These are phyloP conservation scores for Rhegmatorhina hoffmannsi DNA, from an alignment of 2,113 vertebrate genomes.

Conservation along the genomic window DNA sequence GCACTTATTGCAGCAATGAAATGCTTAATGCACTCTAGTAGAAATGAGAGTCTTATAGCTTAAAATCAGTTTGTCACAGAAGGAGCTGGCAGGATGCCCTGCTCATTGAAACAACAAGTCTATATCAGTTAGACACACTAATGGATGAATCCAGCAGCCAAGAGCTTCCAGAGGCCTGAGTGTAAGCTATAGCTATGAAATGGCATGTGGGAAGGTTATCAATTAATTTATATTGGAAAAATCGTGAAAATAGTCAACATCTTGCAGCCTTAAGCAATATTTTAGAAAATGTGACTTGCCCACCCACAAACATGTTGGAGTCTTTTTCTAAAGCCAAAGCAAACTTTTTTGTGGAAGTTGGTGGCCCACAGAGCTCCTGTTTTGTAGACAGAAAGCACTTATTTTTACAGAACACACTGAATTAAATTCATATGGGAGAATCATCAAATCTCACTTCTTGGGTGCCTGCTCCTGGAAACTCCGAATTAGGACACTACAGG, in stretches of 20 bases:
- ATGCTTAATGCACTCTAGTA: background rate
- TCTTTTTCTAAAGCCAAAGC: background rate
- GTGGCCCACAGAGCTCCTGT: background rate
- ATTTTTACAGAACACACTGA: background rate
- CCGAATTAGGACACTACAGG: background rate
- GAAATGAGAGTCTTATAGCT: background rate
- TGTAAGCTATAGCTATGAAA: background rate
- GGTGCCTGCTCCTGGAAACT: background rate
- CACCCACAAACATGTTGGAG: background rate
- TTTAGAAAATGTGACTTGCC: background rate
- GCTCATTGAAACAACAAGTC: conserved; percentile 24
- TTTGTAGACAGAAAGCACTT: background rate
- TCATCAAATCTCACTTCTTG: background rate
- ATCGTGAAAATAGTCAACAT: background rate
- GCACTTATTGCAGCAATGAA: conserved; percentile 22
- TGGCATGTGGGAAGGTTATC: background rate
- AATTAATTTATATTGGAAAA: background rate
- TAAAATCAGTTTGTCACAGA: conserved; percentile 51
- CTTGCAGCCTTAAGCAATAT: background rate
- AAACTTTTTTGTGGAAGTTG: background rate
- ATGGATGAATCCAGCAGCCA: background rate
- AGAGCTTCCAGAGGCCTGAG: background rate
- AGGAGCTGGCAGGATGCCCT: conserved; percentile 36
- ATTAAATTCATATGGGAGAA: background rate
- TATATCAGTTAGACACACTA: background rate